Evolutionary conservation across 2,797 vertebrate species (phyloP), one percentile per base, ranked within the genome.

Genomic region (Trematomus bernacchii): DNA sequence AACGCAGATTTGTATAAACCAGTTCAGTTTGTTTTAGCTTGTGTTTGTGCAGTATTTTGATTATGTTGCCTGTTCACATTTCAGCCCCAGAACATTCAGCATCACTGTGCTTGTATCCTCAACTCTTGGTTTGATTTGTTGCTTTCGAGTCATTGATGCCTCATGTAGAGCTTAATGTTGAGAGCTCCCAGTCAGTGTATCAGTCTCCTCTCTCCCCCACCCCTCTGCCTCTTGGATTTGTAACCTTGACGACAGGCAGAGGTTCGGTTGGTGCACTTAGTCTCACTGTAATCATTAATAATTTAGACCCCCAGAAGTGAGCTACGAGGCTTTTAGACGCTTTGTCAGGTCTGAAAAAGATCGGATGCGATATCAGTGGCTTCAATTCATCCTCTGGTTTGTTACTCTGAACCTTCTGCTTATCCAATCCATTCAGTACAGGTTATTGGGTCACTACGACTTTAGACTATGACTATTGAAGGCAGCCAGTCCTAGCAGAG

Each of bases 211-310:
- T 37, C 46, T 10, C 27, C 51, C 47, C 77, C 43, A 43, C 48
- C 79, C 83, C 81, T 77, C 84, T 73, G 90, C 90, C 88, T 92
- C 85, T 87, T 86, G 88, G 85, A 90, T 93, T 91, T 88, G 95
- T 96, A 95, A 94, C 95, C 95, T 95, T 96, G 95, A 93, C 95
- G 92, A 96, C 95, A 92, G 90, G 91, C 93, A 87, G 91, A 93
- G 92, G 89, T 94, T 94, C 88, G 84, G 87, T 87, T 69, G 90
- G 87, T 90, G 89, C 91, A 92, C 92, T 94, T 91, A 85, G 91
- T 90, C 92, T 94, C 89, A 83, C 85, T 91, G 91, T 93, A 88
- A 89, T 93, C 91, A 95, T 95, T 94, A 95, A 95, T 95, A 93
- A 96, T 95, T 95, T 92, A 95, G 90, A 91, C 72, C 76, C 87